Evolutionary conservation across 2,888 invertebrate genomes (phyloP), one percentile per base, ranked within the genome.

Genomic region (Noctua pronuba): DNA sequence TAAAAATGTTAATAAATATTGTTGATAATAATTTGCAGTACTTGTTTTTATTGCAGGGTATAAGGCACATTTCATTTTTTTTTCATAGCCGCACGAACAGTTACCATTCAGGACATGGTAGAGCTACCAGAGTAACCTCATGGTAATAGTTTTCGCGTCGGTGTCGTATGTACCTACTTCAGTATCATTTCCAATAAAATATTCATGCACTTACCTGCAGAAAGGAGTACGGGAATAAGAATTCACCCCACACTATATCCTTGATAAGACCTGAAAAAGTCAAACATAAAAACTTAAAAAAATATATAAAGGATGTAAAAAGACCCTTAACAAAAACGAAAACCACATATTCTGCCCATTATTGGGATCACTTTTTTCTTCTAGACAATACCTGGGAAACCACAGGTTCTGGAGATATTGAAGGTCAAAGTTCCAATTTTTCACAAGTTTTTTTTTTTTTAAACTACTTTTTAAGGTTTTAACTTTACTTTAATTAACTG

Each of bases 141-240:
- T 35, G 31, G 21, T 35, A 21, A 21, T 11, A 62, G 10, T 35
- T 35, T 35, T 35, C 1, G 5, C 5, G 1, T 58, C 0, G 11
- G 21, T 31, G 13, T 58, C 28, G 1, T 24, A 28, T 69, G 1
- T 38, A 28, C 2, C 7, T 31, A 18, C 1, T 28, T 21, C 3
- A 31, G 18, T 31, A 31, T 31, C 0, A 60, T 31, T 28, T 8
- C 2, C 8, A 60, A 60, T 31, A 60, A 60, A 35, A 31, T 31
- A 18, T 21, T 31, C 31, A 31, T 60, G 31, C 11, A 65, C 89
- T 73, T 94, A 96, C 96, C 94, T 96, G 96, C 66, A 96, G 78
- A 89, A 96, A 96, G 3, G 96, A 96, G 82, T 95, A 96, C 1
- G 96, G 96, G 88, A 96, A 96, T 62, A 94, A 93, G 76, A 95